Evolutionary conservation across 2,113 vertebrate genomes (phyloP), one percentile per base, ranked within the genome.

Genomic region (Salvelinus namaycush): DNA sequence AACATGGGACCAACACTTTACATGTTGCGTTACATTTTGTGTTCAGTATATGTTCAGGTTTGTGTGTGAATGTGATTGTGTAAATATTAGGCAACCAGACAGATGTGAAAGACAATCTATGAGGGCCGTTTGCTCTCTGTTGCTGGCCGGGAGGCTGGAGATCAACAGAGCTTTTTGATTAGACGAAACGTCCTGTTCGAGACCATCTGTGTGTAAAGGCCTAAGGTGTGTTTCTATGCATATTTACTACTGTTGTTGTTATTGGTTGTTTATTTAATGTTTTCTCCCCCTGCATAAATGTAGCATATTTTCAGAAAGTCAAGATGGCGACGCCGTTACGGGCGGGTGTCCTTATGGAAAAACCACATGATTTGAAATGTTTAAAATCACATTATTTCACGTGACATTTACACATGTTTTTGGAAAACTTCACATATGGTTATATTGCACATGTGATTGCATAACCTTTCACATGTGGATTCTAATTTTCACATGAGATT

Each of bases 41-140:
- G 39, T 44, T 44, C 9, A 12, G 54, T 57, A 7, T 57, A 7
- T 20, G 16, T 57, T 14, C 20, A 7, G 14, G 66, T 76, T 27
- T 77, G 24, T 72, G 14, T 57, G 27, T 66, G 31, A 34, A 34
- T n/a, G 20, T 26, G 0, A 5, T 60, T 34, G 76, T 70, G 68
- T 68, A 70, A 71, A n/a, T 18, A 26, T 54, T 54, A 70, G 78
- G 34, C 69, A 76, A 79, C 83, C 57, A 79, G 70, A 75, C 82
- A 84, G 82, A 86, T 82, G 76, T 72, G 76, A 76, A 57, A 68
- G 29, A 57, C 72, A 54, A 70, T 79, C 76, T 81, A 81, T 74
- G 69, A 60, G 51, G 73, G 68, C 82, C 49, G 64, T 74, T 83
- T 81, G 74, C 68, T 73, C 76, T 82, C 80, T 78, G 79, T 70